Evolutionary conservation across 2,797 vertebrate species (phyloP), one percentile per base, ranked within the genome.

Genomic region (Malurus leucopterus): DNA sequence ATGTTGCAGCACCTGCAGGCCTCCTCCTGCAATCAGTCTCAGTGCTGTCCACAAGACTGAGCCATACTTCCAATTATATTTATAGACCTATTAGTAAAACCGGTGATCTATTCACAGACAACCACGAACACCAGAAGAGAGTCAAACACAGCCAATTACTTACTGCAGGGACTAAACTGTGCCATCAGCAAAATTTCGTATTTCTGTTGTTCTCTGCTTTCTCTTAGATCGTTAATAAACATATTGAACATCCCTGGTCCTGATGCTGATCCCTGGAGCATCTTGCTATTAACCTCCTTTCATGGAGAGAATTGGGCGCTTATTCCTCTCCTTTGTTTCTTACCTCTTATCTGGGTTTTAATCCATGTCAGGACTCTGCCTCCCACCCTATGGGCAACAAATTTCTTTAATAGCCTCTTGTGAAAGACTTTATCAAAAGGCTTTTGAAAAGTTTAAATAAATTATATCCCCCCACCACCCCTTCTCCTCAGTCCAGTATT

Each of bases 261-360:
- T 89, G 73, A 83, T 79, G 91, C 91, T 93, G 93, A 93, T 96
- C 95, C 93, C 93, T 82, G 74, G 91, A 96, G 92, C 93, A 88
- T 86, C 83, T 89, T 91, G 89, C 93, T 95, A 96, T 96, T 96
- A 96, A 96, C 95, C 91, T 95, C 85, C 88, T 94, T 95, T 96
- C 84, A 91, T 16, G 7, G 50, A 82, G 93, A 95, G 92, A 95
- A 95, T 91, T 95, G 91, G 93, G 81, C 19, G 2, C 78, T 94
- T 95, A 94, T 93, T 82, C 76, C 78, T 86, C 89, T 59, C 77
- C 64, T 95, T 95, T 95, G 92, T 95, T 93, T 96, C 81, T 85
- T 86, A 77, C 68, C 73, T 90, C 88, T 95, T 96, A 95, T 95
- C 95, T 91, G 34, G 71, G 63, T 91, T 94, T 93, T 94, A 94